Evolutionary conservation across 2,888 invertebrate genomes (phyloP), one percentile per base, ranked within the genome.

Genomic region (Leptopterna dolabrata): DNA sequence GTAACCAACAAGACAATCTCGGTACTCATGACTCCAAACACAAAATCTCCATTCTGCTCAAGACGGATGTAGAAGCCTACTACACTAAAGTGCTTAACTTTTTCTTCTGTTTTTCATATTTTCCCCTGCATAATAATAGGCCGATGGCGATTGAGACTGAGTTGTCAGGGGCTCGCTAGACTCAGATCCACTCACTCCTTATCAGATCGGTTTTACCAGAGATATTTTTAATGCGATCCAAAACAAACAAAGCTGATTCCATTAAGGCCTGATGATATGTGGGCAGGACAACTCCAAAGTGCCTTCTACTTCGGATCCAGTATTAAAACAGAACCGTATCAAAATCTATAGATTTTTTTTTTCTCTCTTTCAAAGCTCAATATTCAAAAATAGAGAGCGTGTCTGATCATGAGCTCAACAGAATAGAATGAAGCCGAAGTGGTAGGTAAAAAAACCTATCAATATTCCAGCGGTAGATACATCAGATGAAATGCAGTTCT

Each of bases 271-370:
- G 83, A 83, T 83, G 83, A 70, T 71, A 41, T 47, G 70, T 83
- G 71, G 83, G 41, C 63, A 41, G 70, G 71, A 63, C 71, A 43
- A 71, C 47, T 14, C 55, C 13, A 47, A 71, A 83, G 83, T 83
- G 83, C 78, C 19, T 78, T 81, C 55, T 27, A 14, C 24, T 11
- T 24, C 14, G 30, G 47, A 41, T 63, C 83, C 83, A 19, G 83
- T 83, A 83, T 83, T 83, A 70, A 83, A 83, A 83, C 83, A 83
- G 83, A 83, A 83, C 83, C 83, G 83, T 83, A 83, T 83, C 83
- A 63, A 24, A 36, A 83, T 36, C 70, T 30, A 1, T 27, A 29
- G 19, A 30, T 29, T 73, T 73, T 51, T 51, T 81, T 81, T 14
- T 83, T 14, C 41, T 14, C 41, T 36, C 36, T 19, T 41, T 36